These are phyloP conservation scores for Philotrypesis tridentata DNA, from an alignment of 1,140 invertebrate species.

Conservation along the genomic window DNA sequence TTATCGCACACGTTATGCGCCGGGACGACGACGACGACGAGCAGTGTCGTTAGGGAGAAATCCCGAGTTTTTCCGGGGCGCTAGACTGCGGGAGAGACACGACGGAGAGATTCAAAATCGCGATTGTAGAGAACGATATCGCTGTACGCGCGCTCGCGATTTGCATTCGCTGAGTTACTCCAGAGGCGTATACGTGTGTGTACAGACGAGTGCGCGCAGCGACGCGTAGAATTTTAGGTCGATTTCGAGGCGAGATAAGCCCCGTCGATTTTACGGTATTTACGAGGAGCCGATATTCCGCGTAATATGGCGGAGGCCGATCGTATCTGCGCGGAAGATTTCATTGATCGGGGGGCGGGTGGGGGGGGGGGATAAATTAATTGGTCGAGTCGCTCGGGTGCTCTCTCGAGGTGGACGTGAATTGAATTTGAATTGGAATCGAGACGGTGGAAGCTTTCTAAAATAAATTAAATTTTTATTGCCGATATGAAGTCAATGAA, in stretches of 20 bases:
- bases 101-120: constrained; percentile 33
- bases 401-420: background rate
- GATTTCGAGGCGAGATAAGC: background rate
- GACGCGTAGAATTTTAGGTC: constrained; percentile 12
- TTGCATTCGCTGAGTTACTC: constrained; percentile 34
- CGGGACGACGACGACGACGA: no score
- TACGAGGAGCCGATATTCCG: background rate
- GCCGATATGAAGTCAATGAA: background rate
- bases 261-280: background rate
- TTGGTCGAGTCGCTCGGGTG: background rate
- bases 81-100: no score
- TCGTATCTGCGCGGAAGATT: background rate
- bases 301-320: background rate
- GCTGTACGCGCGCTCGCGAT: background rate
- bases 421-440: background rate
- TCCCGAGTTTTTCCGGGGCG: background rate
- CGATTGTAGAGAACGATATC: constrained; percentile 33
- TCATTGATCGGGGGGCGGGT: no score
- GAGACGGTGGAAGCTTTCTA: background rate
- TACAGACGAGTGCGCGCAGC: background rate
- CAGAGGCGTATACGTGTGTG: constrained; percentile 9
- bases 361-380: background rate
- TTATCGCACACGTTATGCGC: no score
- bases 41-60: constrained; percentile 40
- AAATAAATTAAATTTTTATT: background rate